Base-by-base conservation (phyloP, 2,888 invertebrate species). In the Diadegma fenestrale region DNA sequence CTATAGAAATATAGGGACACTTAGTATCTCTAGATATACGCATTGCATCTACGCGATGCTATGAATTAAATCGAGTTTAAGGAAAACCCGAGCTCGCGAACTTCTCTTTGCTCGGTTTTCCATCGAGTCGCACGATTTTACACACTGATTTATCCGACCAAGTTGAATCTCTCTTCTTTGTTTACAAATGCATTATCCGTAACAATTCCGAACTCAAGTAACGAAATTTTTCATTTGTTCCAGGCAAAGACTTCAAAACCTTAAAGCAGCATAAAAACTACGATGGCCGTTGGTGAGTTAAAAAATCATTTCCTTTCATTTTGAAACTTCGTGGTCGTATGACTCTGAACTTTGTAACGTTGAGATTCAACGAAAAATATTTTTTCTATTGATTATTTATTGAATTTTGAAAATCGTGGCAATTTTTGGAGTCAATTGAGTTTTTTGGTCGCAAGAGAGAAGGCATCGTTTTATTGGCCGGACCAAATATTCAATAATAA, bases 251-350 rank as follows among this genome's bases (percentile, higher is more conserved):
- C 54, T 69, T 54, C 10, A n/a, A 73, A 54, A 43, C 68, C 72
- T 68, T 37, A 43, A 78, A 30, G 26, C 4, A 43, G 19, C 72
- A 48, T 22, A 58, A 68, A 22, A 45, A 48, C 22, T 61, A 41
- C 64, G 17, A 85, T 85, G 84, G 84, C 84, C 4, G 78, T 85
- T 45, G 84, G 84, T 85, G 78, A 87, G 87, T 76, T 80, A 1
- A 68, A 30, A 41, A 41, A 61, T 48, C 12, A 5, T 54, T 4
- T 7, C 48, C 48, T 30, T 61, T 41, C 12, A 26, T 10, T 64
- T 63, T 22, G 71, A 63, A 37, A 37, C 26, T 54, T 68, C 3
- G 8, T 14, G 30, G 14, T 33, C 1, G 26, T 37, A 30, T 37
- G 17, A 7, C n/a, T n/a, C n/a, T n/a, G n/a, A n/a, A n/a, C n/a